Percentiles rank a stretch among this genome's conserved stretches.
Evolutionary conservation across 2,113 vertebrate species (phyloP).

Genomic region (Mesocricetus auratus): DNA sequence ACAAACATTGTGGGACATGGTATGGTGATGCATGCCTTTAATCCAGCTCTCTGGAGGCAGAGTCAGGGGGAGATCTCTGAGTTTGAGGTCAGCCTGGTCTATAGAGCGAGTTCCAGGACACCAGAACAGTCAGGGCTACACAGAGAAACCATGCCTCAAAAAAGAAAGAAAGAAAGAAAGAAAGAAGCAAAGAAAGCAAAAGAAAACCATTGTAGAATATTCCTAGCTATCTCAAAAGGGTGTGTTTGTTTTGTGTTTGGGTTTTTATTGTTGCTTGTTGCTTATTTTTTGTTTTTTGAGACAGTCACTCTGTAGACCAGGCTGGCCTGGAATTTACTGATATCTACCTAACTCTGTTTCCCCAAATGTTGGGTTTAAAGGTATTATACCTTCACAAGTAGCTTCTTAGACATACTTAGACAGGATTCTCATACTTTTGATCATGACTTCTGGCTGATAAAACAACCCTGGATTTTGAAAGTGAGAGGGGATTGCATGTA

Average conservation of each 20-base stretch:
- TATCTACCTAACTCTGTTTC: neutral
- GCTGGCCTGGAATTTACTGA: no score
- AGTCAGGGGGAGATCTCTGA: no score
- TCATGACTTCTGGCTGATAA: constrained; percentile 40
- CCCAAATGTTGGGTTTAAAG: neutral
- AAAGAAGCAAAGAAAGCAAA: neutral
- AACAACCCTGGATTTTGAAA: constrained; percentile 46
- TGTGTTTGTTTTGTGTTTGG: neutral
- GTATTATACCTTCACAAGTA: neutral
- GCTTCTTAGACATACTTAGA: neutral
- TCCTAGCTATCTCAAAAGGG: constrained; percentile 5
- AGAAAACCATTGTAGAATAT: neutral
- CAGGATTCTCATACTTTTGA: constrained; percentile 42
- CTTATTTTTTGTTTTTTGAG: neutral
- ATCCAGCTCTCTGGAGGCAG: no score
- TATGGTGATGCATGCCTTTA: neutral
- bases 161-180: neutral
- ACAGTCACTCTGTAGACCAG: neutral
- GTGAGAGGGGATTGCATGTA: constrained; percentile 21
- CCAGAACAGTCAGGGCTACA: no score
- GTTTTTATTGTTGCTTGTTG: neutral
- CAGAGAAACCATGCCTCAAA: no score
- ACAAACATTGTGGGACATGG: neutral
- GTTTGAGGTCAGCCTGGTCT: no score
- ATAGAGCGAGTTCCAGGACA: no score